Conservation (phyloP, 2,888 invertebrate species). For the Neoascia interrupta region DNA sequence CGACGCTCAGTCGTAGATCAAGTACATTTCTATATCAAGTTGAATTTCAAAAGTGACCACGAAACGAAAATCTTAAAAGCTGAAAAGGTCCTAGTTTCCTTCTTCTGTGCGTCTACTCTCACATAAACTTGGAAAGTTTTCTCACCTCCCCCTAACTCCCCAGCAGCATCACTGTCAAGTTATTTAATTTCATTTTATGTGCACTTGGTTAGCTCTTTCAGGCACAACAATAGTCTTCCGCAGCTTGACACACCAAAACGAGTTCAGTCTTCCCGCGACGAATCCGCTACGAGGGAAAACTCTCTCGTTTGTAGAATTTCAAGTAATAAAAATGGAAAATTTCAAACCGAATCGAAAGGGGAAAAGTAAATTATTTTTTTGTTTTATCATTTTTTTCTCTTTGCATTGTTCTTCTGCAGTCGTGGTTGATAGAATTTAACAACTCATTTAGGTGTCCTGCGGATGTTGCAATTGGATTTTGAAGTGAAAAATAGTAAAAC, state of each 20-base stretch:
- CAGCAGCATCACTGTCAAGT: no score
- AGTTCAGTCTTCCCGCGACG: background rate
- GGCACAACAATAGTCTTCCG: slow-evolving; percentile 12
- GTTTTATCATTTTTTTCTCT: no score
- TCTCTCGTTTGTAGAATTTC: background rate
- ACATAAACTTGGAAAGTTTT: slow-evolving; percentile 4
- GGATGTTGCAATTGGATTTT: background rate
- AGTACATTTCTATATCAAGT: no score
- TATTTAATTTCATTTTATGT: slow-evolving; percentile 45
- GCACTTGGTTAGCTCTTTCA: slow-evolving; percentile 13
- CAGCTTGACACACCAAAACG: background rate
- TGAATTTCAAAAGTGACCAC: no score
- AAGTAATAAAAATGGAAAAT: slow-evolving; percentile 12
- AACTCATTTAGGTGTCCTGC: slow-evolving; percentile 27
- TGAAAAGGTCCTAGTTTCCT: background rate
- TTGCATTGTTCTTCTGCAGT: background rate
- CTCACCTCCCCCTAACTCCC: background rate
- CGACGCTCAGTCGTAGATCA: no score
- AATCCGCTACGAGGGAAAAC: background rate
- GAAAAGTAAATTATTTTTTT: slow-evolving; percentile 15
- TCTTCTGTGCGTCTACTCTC: background rate
- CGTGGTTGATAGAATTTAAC: slow-evolving; percentile 19
- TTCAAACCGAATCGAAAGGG: background rate
- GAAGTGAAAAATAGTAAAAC: slow-evolving; percentile 8
- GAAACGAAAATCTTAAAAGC: no score